Evolutionary conservation across 2,888 invertebrate genomes (phyloP).

Genomic region (Mesochorus sp.): DNA sequence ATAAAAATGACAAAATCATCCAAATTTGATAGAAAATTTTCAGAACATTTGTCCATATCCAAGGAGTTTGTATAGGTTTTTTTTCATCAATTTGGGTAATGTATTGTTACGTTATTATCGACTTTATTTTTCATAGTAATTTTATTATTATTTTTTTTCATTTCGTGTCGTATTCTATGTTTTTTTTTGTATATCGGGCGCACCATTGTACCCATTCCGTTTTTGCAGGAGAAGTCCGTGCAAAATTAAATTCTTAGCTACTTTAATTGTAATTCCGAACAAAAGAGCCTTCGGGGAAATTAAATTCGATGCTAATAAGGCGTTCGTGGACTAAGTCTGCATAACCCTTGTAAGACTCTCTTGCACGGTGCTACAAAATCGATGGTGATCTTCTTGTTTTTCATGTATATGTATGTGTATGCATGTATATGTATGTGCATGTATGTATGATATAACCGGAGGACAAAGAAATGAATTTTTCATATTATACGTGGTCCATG

Average conservation of each 20-base stretch:
- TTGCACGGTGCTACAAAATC: constrained; percentile 27
- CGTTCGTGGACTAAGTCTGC: constrained; percentile 32
- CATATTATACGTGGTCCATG: neutral
- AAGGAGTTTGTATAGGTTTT: too few species aligned
- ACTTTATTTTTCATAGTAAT: neutral
- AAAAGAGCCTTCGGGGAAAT: constrained; percentile 50
- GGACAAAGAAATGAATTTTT: neutral
- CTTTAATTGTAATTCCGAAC: constrained; percentile 46
- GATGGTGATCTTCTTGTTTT: constrained; percentile 20
- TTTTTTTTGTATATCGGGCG: neutral
- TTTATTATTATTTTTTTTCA: neutral
- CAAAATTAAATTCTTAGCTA: constrained; percentile 48
- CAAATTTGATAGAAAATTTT: too few species aligned
- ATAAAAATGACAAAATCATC: too few species aligned
- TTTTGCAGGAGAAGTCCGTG: constrained; percentile 5
- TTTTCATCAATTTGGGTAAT: too few species aligned
- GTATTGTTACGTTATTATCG: too few species aligned
- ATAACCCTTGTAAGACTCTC: neutral
- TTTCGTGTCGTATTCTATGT: neutral
- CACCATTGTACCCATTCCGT: neutral
- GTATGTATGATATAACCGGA: too few species aligned
- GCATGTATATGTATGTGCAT: too few species aligned
- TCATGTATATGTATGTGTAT: too few species aligned
- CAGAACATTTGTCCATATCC: too few species aligned
- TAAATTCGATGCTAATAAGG: constrained; percentile 47